A percentile compares a stretch with the other conserved stretches of the same genome.
phyloP scores from a whole-genome alignment of 2,113 vertebrate genomes.

The Triplophysa rosa region DNA sequence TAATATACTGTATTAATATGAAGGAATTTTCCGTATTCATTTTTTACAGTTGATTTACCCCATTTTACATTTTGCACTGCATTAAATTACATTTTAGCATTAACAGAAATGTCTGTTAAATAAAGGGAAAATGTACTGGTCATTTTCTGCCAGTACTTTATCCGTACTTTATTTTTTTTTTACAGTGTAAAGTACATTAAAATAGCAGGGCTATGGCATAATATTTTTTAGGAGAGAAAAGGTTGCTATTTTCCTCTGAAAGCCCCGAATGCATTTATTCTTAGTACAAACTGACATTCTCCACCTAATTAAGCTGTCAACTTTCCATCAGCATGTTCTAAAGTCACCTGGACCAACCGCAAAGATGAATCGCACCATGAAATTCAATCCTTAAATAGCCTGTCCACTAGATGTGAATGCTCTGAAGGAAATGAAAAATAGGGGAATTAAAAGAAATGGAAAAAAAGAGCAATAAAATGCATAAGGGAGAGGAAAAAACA shows the following conservation, averaged over 20 bases:
- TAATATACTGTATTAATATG: no score
- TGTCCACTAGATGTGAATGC: slow-evolving; percentile 37
- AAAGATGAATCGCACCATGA: slow-evolving; percentile 41
- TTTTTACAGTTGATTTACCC: no score
- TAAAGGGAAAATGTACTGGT: no score
- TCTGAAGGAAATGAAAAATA: slow-evolving; percentile 30
- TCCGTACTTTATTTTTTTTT: no score
- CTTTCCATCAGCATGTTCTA: slow-evolving; percentile 60
- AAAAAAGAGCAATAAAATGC: not conserved
- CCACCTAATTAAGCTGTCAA: slow-evolving; percentile 72
- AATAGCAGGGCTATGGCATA: not conserved
- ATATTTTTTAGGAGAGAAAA: slow-evolving; percentile 50
- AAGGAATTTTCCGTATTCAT: no score
- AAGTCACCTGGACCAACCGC: slow-evolving; percentile 48
- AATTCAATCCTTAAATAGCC: slow-evolving; percentile 44
- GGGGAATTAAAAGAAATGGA: not conserved
- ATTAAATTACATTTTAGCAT: no score
- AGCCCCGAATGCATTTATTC: slow-evolving; percentile 64
- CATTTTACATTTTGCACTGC: no score
- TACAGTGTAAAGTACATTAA: slow-evolving; percentile 2
- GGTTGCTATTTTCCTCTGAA: slow-evolving; percentile 52
- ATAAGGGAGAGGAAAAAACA: not conserved
- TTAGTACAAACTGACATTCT: slow-evolving; percentile 70
- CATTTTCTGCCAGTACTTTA: no score
- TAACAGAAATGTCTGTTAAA: no score